Percentiles rank a stretch among this genome's conserved stretches.
These are phyloP conservation scores for Penaeus indicus DNA, from an alignment of 1,140 invertebrate genomes.

Conservation along the genomic window DNA sequence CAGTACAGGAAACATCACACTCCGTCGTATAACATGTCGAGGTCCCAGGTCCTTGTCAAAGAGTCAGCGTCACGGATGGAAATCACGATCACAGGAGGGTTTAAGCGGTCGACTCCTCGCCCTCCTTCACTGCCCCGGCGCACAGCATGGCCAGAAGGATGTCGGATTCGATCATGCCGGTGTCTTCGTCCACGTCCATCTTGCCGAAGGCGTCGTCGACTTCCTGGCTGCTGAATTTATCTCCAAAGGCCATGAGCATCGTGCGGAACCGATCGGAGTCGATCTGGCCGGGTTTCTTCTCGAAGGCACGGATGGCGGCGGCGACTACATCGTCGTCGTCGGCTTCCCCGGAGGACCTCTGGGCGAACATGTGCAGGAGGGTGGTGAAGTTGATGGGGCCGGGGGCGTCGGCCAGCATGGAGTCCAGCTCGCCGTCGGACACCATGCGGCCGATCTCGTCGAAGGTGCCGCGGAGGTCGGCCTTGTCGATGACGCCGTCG, in stretches of 20 bases:
- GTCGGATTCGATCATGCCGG: constrained; percentile 91
- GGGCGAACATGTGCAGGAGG: constrained; percentile 93
- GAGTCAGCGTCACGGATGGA: constrained; percentile 33
- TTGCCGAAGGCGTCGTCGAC: constrained; percentile 95
- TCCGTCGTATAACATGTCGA: neutral
- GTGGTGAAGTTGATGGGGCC: constrained; percentile 74
- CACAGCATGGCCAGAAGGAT: constrained; percentile 90
- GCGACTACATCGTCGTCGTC: constrained; percentile 94
- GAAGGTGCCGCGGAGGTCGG: constrained; percentile 77
- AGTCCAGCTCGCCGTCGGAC: constrained; percentile 73
- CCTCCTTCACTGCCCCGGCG: constrained; percentile 84
- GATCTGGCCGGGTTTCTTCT: constrained; percentile 86
- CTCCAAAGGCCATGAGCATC: constrained; percentile 94
- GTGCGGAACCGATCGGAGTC: constrained; percentile 82
- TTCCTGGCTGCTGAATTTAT: constrained; percentile 94
- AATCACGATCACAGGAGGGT: neutral
- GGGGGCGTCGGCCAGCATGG: constrained; percentile 90
- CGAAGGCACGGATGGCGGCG: constrained; percentile 95
- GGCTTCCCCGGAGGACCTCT: constrained; percentile 69
- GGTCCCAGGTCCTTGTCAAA: constrained; percentile 6
- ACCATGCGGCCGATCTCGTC: constrained; percentile 93
- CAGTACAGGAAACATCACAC: too few relatives aligned
- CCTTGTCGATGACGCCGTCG: constrained; percentile 58
- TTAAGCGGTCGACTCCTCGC: constrained; percentile 68
- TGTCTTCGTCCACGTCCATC: constrained; percentile 89